phyloP scores from a whole-genome alignment of 2,797 vertebrate genomes.

The Poeciliopsis paucimaculata region DNA sequence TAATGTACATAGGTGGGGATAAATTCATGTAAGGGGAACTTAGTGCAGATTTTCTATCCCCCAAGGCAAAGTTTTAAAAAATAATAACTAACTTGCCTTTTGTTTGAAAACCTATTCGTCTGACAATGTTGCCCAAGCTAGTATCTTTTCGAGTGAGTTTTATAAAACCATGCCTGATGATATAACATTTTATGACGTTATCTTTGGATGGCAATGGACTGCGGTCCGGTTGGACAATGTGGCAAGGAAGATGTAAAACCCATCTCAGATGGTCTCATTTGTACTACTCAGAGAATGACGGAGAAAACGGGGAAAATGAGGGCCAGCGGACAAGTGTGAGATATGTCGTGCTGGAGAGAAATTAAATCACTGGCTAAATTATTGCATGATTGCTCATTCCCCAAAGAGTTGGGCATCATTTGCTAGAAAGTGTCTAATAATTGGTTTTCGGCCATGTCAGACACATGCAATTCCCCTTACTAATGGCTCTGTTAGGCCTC shows the following conservation, averaged over 20 bases:
- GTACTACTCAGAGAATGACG: slow-evolving; percentile 62
- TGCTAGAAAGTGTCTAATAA: slow-evolving; percentile 99
- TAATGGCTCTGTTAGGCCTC: slow-evolving; percentile 96
- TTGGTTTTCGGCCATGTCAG: slow-evolving; percentile 99
- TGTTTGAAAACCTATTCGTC: slow-evolving; percentile 73
- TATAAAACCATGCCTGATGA: slow-evolving; percentile 2
- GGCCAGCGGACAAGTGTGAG: slow-evolving; percentile 51
- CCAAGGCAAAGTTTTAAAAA: background rate
- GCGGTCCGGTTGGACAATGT: slow-evolving; percentile 66
- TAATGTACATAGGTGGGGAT: background rate
- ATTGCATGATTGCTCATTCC: slow-evolving; percentile 99
- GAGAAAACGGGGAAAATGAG: slow-evolving; percentile 58
- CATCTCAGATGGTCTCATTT: slow-evolving; percentile 50
- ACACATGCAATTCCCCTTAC: slow-evolving; percentile 96
- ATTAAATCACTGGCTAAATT: slow-evolving; percentile 99
- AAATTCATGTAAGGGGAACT: background rate
- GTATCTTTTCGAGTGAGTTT: slow-evolving; percentile 27
- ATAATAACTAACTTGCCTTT: background rate
- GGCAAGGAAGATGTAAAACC: slow-evolving; percentile 37
- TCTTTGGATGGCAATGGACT: slow-evolving; percentile 79
- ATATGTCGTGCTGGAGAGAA: slow-evolving; percentile 83
- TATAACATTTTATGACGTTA: slow-evolving; percentile 52
- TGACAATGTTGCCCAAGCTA: slow-evolving; percentile 39
- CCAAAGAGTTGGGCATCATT: slow-evolving; percentile 96
- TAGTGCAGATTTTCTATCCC: background rate